phyloP scores from a whole-genome alignment of 2,797 vertebrate genomes.

The Halcyon leucocephala region DNA sequence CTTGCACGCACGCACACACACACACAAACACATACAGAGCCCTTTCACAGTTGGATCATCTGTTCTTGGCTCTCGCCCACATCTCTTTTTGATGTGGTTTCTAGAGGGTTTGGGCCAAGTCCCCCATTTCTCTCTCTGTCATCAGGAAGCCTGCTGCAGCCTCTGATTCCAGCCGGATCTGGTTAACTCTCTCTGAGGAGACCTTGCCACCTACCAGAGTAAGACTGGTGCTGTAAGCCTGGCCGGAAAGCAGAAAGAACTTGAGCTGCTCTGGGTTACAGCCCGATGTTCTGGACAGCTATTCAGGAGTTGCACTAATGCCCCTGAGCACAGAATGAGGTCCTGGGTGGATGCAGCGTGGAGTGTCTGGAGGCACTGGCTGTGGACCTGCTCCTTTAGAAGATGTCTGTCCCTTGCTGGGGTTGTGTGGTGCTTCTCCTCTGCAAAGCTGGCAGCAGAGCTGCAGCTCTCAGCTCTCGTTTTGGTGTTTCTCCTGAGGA shows the following conservation, averaged over 20 bases:
- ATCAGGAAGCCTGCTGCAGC: conserved; percentile 85
- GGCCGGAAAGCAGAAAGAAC: neutral
- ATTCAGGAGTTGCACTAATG: neutral
- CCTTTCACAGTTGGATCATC: conserved; percentile 63
- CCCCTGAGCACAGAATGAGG: neutral
- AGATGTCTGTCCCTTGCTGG: neutral
- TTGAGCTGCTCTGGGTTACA: neutral
- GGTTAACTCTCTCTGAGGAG: conserved; percentile 84
- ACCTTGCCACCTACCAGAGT: conserved; percentile 59
- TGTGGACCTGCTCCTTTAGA: neutral
- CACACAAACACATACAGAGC: neutral
- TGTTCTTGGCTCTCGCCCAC: conserved; percentile 81
- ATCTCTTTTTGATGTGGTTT: conserved; percentile 87
- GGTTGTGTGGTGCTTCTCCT: neutral
- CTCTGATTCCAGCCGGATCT: conserved; percentile 82
- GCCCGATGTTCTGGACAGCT: neutral
- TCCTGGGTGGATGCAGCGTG: neutral
- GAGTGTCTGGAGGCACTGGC: neutral
- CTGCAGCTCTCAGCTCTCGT: neutral
- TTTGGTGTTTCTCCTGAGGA: neutral
- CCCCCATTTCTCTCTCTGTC: conserved; percentile 84
- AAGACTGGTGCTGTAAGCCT: neutral
- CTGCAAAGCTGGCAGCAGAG: neutral
- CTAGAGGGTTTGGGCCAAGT: conserved; percentile 84
- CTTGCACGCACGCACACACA: neutral